These are phyloP conservation scores for Acropternis orthonyx DNA, from an alignment of 2,797 vertebrate genomes.

Conservation along the genomic window DNA sequence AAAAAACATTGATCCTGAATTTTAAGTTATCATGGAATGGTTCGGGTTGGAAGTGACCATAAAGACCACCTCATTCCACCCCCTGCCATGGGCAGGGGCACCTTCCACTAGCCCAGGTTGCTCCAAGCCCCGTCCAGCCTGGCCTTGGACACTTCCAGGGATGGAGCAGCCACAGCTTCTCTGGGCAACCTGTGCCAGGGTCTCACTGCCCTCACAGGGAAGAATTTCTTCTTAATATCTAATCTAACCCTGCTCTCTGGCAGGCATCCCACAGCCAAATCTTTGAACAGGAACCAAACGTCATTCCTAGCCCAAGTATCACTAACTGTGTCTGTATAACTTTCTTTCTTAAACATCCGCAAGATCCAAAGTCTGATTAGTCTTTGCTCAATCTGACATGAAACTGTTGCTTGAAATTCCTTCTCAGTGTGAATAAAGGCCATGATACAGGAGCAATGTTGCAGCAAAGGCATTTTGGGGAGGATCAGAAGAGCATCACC, in stretches of 20 bases:
- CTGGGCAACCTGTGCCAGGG: not conserved
- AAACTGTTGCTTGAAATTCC: not conserved
- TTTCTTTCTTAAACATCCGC: not conserved
- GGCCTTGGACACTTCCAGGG: not conserved
- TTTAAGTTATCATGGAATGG: not conserved
- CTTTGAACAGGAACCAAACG: not conserved
- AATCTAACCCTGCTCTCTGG: not conserved
- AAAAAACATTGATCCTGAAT: not conserved
- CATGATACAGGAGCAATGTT: not conserved
- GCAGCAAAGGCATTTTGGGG: not conserved
- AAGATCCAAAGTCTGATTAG: not conserved
- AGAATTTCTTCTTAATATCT: accelerated
- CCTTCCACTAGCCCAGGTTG: accelerated
- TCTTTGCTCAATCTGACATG: not conserved
- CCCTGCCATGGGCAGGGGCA: not conserved
- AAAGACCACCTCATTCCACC: accelerated
- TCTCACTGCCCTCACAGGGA: accelerated
- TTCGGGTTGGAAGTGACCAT: not conserved
- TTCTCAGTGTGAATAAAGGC: not conserved
- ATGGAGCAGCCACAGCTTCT: not conserved
- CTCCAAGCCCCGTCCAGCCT: accelerated
- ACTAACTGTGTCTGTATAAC: not conserved
- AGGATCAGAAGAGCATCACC: not conserved
- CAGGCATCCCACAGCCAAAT: not conserved
- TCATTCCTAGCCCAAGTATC: not conserved